Base-by-base conservation (phyloP, 1,140 invertebrate species). In the Polyergus mexicanus region DNA sequence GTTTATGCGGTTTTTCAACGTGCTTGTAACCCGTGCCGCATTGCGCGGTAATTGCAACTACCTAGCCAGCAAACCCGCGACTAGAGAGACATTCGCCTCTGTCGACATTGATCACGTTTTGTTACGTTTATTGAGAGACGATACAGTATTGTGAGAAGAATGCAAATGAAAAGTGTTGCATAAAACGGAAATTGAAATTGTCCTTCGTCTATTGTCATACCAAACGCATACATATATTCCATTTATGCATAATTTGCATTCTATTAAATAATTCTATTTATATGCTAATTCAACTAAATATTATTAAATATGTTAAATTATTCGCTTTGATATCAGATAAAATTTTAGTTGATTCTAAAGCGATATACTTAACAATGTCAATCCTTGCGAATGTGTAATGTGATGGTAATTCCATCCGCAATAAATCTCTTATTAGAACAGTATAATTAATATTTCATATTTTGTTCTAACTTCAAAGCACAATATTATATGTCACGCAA, bases 1-100 rank as follows among this genome's bases (percentile, higher is more conserved):
- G 68, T 74, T 72, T 83, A 83, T 83, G 68, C 38, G 54, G 68
- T 74, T 83, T 74, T 83, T 74, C 78, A 83, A 72, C 54, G 19
- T 74, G 68, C 78, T 72, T 54, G 51, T 60, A 72, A 81, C 35
- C 78, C 54, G 54, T 41, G 16, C n/a, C 22, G 44, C 78, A 81
- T 81, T 32, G 78, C 78, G 25, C 78, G 19, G 68, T 83, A 83
- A 83, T 83, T 83, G 78, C 78, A 41, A 72, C 68, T 60, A 72
- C 68, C 68, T 81, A 6, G 25, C 66, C 38, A 54, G 54, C 38
- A 60, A 72, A 74, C 38, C 71, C 78, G 62, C 60, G 78, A 62
- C 65, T 69, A 41, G 47, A 74, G n/a, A 28, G 54, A 28, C 62
- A 44, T 62, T 74, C 54, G 68, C 41, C 8, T 83, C 54, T 74